Base-by-base conservation (phyloP, 2,113 vertebrate species). In the Strix aluco region DNA sequence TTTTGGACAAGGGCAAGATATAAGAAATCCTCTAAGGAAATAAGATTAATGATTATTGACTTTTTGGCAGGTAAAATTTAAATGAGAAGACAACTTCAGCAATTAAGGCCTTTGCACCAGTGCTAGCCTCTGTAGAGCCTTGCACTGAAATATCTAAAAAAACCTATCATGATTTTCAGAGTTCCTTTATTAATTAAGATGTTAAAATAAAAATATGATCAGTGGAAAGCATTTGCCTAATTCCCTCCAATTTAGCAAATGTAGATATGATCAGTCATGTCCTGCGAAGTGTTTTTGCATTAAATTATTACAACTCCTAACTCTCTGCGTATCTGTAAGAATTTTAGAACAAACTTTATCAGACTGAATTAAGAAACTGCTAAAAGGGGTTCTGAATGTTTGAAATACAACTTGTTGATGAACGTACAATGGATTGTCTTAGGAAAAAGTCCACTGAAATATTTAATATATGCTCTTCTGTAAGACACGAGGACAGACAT, bases 111-210 rank as follows among this genome's bases (percentile, higher is more conserved):
- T 52, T 87, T 59, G 29, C 51, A 84, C 46, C 62, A 65, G 36
- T 9, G 32, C 70, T 67, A 85, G 44, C 19, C 42, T 57, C 36
- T 12, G n/a, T 82, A 36, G 4, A 55, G 88, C 29, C 34, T 23
- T 25, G 40, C 66, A 36, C 73, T 49, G 58, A 40, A 34, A 86
- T 30, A 46, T 15, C 32, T 61, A 16, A 67, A 34, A 34, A 38
- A 81, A 91, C 65, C 72, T 52, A 34, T 42, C 36, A 27, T 26
- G 11, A 17, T 83, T 89, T 93, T 55, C 78, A 88, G 47, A 85
- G 29, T 67, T 87, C 72, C 63, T 69, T 91, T 46, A 72, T 91
- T 93, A 95, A 96, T 77, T 96, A 96, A 92, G 16, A 30, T 59
- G 91, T 73, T 93, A 79, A 95, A 78, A 54, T 36, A 73, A 83